Percentiles rank a stretch among this genome's conserved stretches.
Conservation (phyloP, 2,113 vertebrate genomes). For the Coptodon rendalli region DNA sequence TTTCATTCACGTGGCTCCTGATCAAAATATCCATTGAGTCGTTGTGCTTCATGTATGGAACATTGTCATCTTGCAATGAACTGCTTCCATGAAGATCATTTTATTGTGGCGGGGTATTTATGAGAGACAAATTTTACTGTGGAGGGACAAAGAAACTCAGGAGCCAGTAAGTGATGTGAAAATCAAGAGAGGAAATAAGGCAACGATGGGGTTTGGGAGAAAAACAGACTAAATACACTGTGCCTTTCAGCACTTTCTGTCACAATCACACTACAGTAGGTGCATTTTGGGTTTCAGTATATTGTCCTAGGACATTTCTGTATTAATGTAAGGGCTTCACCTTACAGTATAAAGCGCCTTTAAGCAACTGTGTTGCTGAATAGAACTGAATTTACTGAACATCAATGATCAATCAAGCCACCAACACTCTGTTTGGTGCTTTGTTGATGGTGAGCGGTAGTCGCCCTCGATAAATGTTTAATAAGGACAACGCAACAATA, state of each 20-base stretch:
- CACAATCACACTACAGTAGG: not conserved
- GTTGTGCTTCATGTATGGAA: not conserved
- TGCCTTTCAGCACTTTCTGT: not conserved
- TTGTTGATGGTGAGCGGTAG: not conserved
- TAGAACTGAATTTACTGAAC: not conserved
- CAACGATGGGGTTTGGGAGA: not conserved
- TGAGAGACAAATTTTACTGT: not conserved
- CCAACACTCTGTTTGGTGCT: not conserved
- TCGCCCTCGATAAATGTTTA: not conserved
- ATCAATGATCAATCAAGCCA: not conserved
- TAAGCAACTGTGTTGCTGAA: not conserved
- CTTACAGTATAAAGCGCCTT: not conserved
- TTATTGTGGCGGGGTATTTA: not conserved
- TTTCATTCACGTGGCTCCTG: not conserved
- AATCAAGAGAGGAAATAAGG: not conserved
- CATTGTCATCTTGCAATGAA: not conserved
- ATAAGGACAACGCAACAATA: not conserved
- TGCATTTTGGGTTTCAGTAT: not conserved
- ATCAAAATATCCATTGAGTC: not conserved
- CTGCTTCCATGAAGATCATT: not conserved
- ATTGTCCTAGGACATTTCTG: not conserved
- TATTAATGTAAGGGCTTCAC: not conserved
- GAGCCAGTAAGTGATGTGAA: not conserved
- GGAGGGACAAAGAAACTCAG: not conserved
- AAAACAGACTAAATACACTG: not conserved